phyloP scores from a whole-genome alignment of 1,140 invertebrate genomes.

The Drosophila lowei region DNA sequence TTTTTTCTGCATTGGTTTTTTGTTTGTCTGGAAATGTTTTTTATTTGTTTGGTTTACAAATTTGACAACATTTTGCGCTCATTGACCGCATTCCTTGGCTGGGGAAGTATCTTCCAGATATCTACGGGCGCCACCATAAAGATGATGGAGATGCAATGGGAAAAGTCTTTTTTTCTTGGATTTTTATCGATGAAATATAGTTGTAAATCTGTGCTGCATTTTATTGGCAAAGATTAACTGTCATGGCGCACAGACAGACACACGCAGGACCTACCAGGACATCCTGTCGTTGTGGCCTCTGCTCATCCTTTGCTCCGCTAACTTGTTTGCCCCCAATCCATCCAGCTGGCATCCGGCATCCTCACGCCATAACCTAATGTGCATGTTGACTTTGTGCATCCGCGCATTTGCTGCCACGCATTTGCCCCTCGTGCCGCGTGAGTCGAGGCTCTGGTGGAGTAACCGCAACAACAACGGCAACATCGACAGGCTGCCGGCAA shows the following conservation, averaged over 20 bases:
- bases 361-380: slow-evolving; percentile 16
- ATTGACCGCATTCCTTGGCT: slow-evolving; percentile 5
- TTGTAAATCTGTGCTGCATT: too few relatives aligned
- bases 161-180: too few relatives aligned
- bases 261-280: too few relatives aligned
- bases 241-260: too few relatives aligned
- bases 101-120: background rate
- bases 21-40: background rate
- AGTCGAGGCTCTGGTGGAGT: background rate
- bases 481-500: slow-evolving; percentile 30
- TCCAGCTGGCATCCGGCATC: background rate
- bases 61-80: slow-evolving; percentile 20
- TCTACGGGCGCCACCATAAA: background rate
- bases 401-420: slow-evolving; percentile 46
- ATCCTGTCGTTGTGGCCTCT: too few relatives aligned
- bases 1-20: slow-evolving; percentile 13
- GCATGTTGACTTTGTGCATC: slow-evolving; percentile 53
- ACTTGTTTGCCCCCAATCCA: slow-evolving; percentile 4
- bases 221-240: too few relatives aligned
- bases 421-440: slow-evolving; percentile 19
- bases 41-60: slow-evolving; percentile 3
- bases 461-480: slow-evolving; percentile 32
- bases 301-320: background rate
- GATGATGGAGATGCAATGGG: too few relatives aligned
- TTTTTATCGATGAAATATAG: too few relatives aligned